Percentiles rank a stretch among this genome's conserved stretches.
phyloP scores from a whole-genome alignment of 2,797 vertebrate species.

The Limosa lapponica region DNA sequence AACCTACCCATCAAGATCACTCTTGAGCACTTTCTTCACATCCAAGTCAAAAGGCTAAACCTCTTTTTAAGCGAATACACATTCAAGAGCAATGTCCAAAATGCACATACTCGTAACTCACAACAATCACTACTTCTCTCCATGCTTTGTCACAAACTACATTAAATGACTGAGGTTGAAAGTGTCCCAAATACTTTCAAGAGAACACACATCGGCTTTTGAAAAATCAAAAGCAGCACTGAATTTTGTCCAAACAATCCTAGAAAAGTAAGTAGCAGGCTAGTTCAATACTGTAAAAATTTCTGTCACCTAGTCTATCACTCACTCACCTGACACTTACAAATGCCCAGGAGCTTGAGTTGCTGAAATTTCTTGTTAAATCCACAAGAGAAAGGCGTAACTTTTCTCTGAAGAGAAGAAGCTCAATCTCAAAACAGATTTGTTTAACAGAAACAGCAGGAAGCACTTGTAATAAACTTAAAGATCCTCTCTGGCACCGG shows the following conservation, averaged over 20 bases:
- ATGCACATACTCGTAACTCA: rapidly evolving
- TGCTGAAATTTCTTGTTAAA: neutral
- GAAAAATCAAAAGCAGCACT: neutral
- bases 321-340: neutral
- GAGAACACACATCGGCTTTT: neutral
- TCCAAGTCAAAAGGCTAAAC: neutral
- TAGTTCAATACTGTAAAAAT: neutral
- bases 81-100: neutral
- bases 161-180: neutral
- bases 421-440: neutral
- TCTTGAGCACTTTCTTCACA: rapidly evolving
- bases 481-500: neutral
- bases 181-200: neutral
- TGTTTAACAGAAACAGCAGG: neutral
- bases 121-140: neutral
- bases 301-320: neutral
- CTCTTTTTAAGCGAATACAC: neutral
- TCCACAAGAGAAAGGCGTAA: neutral
- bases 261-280: neutral
- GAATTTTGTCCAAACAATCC: neutral
- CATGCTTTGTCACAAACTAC: neutral
- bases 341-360: neutral
- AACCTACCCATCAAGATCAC: neutral
- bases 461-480: neutral
- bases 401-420: neutral